A percentile compares a stretch with the other conserved stretches of the same genome.
Conservation (phyloP, 2,113 vertebrate species). For the Chunga burmeisteri region DNA sequence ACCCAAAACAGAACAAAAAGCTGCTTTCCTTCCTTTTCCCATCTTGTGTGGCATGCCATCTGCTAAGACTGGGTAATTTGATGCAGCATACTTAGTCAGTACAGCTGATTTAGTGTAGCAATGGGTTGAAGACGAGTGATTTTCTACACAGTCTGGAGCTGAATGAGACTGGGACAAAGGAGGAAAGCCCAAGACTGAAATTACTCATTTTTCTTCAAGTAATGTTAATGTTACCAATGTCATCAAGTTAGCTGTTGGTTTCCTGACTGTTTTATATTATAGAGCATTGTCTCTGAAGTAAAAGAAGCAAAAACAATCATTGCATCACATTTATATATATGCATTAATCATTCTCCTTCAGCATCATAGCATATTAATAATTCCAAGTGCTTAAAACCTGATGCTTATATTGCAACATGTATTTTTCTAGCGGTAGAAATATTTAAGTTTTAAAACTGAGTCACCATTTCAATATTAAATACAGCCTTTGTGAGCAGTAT, state of each 20-base stretch:
- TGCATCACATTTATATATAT: not conserved
- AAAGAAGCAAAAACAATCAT: not conserved
- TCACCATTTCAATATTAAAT: not conserved
- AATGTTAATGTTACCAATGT: not conserved
- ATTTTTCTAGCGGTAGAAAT: not conserved
- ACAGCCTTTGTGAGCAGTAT: not conserved
- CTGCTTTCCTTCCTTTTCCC: not conserved
- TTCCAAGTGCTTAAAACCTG: not conserved
- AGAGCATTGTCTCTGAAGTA: not conserved
- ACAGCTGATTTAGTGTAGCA: not conserved
- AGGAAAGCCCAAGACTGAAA: not conserved
- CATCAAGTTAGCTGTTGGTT: not conserved
- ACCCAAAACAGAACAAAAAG: not conserved
- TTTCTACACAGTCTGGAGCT: not conserved
- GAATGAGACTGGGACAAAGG: not conserved
- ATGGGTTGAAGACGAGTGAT: not conserved
- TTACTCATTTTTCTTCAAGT: not conserved
- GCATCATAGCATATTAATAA: not conserved
- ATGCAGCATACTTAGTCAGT: not conserved
- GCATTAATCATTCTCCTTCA: not conserved
- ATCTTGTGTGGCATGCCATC: not conserved
- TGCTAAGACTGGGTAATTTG: not conserved
- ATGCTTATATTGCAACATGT: not conserved
- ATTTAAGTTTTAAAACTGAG: not conserved
- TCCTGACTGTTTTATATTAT: not conserved